phyloP scores from a whole-genome alignment of 2,888 invertebrate genomes.

The Phorcus lineatus region DNA sequence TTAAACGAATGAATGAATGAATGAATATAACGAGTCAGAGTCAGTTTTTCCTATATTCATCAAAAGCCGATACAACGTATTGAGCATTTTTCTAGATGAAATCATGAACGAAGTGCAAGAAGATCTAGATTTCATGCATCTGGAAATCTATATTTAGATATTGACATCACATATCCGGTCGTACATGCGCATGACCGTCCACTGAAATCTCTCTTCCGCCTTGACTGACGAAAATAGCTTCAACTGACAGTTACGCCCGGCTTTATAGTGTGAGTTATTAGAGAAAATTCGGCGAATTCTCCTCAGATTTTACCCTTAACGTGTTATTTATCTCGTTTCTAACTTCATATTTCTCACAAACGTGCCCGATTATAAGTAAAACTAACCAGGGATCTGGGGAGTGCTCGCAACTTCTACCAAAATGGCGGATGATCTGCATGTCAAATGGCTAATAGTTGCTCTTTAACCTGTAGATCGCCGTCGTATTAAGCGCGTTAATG shows the following conservation, averaged over 20 bases:
- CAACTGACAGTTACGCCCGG: slow-evolving; percentile 9
- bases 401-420: neutral
- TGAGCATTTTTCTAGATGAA: no score
- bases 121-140: no score
- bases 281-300: neutral
- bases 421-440: slow-evolving; percentile 4
- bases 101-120: no score
- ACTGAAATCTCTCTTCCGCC: neutral
- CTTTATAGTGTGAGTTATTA: neutral
- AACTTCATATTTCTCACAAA: neutral
- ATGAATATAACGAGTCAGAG: no score
- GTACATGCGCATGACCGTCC: neutral
- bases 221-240: slow-evolving; percentile 3
- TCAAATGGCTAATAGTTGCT: neutral
- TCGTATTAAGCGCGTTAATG: no score
- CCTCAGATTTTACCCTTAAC: no score
- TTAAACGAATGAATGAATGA: no score
- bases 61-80: no score
- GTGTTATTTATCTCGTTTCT: no score
- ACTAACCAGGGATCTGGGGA: neutral
- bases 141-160: no score
- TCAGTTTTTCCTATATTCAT: no score
- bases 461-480: neutral
- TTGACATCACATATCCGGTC: slow-evolving; percentile 4
- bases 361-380: neutral